phyloP scores from a whole-genome alignment of 1,140 invertebrate genomes.

The Choristoneura fumiferana region DNA sequence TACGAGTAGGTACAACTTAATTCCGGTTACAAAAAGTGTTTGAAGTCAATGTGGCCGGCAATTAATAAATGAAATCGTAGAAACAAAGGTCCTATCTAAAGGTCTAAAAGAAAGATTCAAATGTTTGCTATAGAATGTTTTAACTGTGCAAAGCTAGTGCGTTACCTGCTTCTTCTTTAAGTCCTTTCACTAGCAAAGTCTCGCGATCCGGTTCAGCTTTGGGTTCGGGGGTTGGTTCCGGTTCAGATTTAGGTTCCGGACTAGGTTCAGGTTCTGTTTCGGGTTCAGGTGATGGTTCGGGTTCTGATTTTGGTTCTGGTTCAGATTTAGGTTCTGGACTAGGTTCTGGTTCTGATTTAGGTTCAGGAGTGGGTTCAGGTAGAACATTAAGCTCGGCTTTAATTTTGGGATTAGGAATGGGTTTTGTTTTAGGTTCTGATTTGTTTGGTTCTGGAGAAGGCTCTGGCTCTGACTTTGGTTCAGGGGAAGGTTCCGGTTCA shows the following conservation, averaged over 20 bases:
- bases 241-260: slow-evolving; percentile 63
- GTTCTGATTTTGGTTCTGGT: slow-evolving; percentile 69
- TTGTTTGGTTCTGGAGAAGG: slow-evolving; percentile 64
- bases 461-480: slow-evolving; percentile 68
- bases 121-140: slow-evolving; percentile 2
- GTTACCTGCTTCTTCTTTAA: slow-evolving; percentile 69
- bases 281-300: slow-evolving; percentile 56
- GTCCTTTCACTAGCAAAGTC: slow-evolving; percentile 69
- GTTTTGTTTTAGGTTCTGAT: no score
- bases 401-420: no score
- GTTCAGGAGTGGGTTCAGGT: slow-evolving; percentile 75
- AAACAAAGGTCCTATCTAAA: no score
- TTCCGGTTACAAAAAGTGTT: no score
- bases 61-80: no score
- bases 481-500: slow-evolving; percentile 65
- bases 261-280: slow-evolving; percentile 68
- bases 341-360: slow-evolving; percentile 74
- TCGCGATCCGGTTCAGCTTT: slow-evolving; percentile 52
- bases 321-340: slow-evolving; percentile 64
- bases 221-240: slow-evolving; percentile 64
- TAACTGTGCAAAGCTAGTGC: slow-evolving; percentile 54
- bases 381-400: slow-evolving; percentile 69
- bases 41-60: no score
- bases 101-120: neutral
- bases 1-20: neutral